Evolutionary conservation across 2,113 vertebrate genomes (phyloP), one percentile per base, ranked within the genome.

Genomic region (Pygathrix nemaeus): DNA sequence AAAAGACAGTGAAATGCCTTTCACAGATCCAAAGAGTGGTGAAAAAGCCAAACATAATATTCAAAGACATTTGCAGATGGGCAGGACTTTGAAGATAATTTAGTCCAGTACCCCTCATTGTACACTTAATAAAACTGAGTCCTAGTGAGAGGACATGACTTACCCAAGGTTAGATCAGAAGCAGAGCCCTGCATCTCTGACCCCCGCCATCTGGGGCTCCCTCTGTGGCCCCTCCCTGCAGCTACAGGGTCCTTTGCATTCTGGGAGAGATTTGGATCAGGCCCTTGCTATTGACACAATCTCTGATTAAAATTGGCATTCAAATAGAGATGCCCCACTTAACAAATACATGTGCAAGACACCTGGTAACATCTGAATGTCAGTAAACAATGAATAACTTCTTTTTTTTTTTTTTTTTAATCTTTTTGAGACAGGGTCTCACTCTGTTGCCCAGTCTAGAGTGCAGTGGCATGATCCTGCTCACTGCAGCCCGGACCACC

Each of bases 1-100:
- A 73, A 92, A 76, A 52, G 68, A 73, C 6, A 83, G 38, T 64
- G 38, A 96, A 93, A 88, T 90, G 48, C 48, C 35, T 96, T 96
- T 97, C 91, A 83, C 48, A 50, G 70, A 57, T 59, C 72, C 76
- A 70, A 78, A 82, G 59, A 92, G n/a, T 68, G 94, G 43, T 32
- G 30, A 82, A 80, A 96, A 90, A 83, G 64, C 40, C 88, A 78
- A 95, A 89, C 94, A 88, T 43, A 93, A 94, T 78, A 81, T 59
- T 75, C 30, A 75, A 2, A 70, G 75, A 87, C 25, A 70, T 48
- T 85, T 76, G 40, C 61, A 96, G 61, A 70, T 55, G n/a, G 73
- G 86, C 4, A 66, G 45, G 61, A 45, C 11, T 76, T 82, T 52
- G n/a, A 45, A 73, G 59, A 43, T 89, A 59, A 48, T 73, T 73